A percentile compares a stretch with the other conserved stretches of the same genome.
These are phyloP conservation scores for Premnoplex brunnescens DNA, from an alignment of 2,797 vertebrate genomes.

Conservation along the genomic window DNA sequence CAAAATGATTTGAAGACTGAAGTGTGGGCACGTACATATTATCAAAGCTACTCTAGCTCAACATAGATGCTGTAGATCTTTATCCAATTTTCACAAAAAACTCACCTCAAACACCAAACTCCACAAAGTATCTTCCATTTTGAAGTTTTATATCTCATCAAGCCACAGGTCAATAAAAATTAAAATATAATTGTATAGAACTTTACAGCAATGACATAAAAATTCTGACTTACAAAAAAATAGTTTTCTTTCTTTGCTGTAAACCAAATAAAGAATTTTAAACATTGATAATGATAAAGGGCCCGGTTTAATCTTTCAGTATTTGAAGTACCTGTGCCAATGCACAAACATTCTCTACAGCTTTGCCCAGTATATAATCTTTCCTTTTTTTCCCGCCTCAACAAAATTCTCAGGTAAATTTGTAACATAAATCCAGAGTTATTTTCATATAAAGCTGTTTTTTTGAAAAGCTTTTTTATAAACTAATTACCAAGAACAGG, in stretches of 20 bases:
- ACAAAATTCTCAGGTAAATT: neutral
- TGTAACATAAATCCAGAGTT: neutral
- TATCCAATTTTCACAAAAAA: neutral
- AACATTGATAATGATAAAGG: neutral
- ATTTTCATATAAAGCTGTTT: neutral
- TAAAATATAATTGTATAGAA: neutral
- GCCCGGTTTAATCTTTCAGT: neutral
- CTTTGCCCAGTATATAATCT: neutral
- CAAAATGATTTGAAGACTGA: neutral
- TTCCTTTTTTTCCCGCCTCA: rapidly evolving
- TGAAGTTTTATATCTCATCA: neutral
- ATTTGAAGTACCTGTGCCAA: neutral
- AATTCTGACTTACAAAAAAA: neutral
- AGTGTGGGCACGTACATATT: neutral
- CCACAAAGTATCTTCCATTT: neutral
- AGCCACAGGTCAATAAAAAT: neutral
- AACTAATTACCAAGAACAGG: neutral
- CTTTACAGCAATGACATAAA: neutral
- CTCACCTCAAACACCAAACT: neutral
- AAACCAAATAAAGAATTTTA: neutral
- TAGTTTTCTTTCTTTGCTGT: neutral
- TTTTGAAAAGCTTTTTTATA: neutral
- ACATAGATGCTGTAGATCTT: neutral
- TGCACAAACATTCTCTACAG: neutral
- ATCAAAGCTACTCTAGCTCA: neutral